Evolutionary conservation across 2,797 vertebrate species (phyloP), one percentile per base, ranked within the genome.

Genomic region (Phoxinus dragarum): DNA sequence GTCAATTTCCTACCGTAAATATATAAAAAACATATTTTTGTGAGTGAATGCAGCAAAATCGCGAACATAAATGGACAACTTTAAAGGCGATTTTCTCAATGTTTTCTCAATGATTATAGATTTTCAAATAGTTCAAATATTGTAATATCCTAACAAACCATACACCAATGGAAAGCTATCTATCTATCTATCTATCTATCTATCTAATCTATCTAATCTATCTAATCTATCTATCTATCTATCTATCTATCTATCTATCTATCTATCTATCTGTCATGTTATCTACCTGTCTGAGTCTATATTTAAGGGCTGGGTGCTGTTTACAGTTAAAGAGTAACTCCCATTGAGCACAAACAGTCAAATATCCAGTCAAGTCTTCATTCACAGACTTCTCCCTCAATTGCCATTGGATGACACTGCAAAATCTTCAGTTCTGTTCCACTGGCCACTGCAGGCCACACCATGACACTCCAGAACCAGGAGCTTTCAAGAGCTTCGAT

Each of bases 401-500:
- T 23, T 69, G 10, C 52, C 71, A 44, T 36, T 10, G 59, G 42
- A 86, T 49, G 82, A 40, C 54, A 67, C n/a, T 42, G 52, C 52
- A 67, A 59, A 56, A 40, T 14, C 31, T 21, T 52, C 38, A 34
- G 27, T 34, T 56, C 38, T 66, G 21, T 75, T 61, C 75, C 80
- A 38, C 74, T 31, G 38, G 21, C 42, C 73, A 82, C 44, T 85
- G 42, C 74, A 82, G 74, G 59, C 64, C 73, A 80, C 73, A 80
- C 66, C 3, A 27, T 59, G 12, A 59, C 38, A 61, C 66, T 69
- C 36, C 82, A 78, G 34, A 76, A 61, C 14, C 59, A n/a, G 4
- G 67, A 75, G 73, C 47, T 76, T 86, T 84, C 34, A 88, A 82
- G 84, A 31, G 56, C 31, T 88, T 87, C 52, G 83, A 85, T 87